Conservation (phyloP, 1,140 invertebrate genomes). For the Drosophila bocqueti region DNA sequence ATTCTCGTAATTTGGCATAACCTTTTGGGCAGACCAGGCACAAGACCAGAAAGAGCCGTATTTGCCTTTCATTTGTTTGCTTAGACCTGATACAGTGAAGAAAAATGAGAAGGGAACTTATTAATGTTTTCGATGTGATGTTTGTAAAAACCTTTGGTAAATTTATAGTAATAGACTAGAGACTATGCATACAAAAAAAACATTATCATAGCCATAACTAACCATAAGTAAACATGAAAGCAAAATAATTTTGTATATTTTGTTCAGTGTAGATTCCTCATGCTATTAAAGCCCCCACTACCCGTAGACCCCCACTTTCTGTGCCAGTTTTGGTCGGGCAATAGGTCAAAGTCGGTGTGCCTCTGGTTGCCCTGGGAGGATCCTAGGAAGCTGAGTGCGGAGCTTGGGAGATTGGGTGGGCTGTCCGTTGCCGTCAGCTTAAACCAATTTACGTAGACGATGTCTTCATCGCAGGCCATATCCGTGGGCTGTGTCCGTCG, state of each 20-base stretch:
- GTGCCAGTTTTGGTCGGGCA: constrained; percentile 40
- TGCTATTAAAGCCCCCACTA: not conserved
- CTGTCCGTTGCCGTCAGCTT: constrained; percentile 70
- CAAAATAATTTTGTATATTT: not conserved
- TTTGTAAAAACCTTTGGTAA: not conserved
- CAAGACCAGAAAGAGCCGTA: constrained; percentile 7
- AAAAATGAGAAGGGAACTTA: not conserved
- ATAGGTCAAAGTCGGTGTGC: constrained; percentile 67
- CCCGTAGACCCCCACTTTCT: not conserved
- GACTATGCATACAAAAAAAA: too few relatives aligned
- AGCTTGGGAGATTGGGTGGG: constrained; percentile 32
- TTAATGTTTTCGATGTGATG: not conserved
- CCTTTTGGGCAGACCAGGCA: constrained; percentile 38
- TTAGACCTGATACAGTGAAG: constrained; percentile 18
- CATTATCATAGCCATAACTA: too few relatives aligned
- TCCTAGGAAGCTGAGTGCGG: constrained; percentile 4
- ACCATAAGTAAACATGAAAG: too few relatives aligned
- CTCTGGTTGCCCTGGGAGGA: constrained; percentile 9
- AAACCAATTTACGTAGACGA: constrained; percentile 81
- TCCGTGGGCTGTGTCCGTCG: constrained; percentile 7
- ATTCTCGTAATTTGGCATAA: constrained; percentile 81
- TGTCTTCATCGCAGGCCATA: constrained; percentile 68
- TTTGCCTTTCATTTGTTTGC: constrained; percentile 45
- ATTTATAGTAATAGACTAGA: not conserved
- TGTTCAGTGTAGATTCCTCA: not conserved